Percentiles rank a stretch among this genome's conserved stretches.
These are phyloP conservation scores for Caloenas nicobarica DNA, from an alignment of 2,113 vertebrate genomes.

Conservation along the genomic window DNA sequence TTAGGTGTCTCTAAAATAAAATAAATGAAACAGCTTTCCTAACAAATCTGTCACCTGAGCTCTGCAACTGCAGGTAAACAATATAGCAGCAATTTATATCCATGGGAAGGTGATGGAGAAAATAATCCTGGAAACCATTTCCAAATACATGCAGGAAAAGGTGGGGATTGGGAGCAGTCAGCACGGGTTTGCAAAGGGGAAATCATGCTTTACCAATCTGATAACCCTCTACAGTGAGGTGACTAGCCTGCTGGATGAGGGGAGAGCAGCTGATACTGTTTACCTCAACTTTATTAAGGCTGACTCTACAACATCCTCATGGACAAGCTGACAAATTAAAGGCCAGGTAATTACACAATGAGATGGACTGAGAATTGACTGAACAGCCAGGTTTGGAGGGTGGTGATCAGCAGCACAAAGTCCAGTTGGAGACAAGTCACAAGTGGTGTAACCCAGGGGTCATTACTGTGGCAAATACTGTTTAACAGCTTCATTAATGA, in stretches of 20 bases:
- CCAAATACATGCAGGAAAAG: neutral
- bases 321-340: neutral
- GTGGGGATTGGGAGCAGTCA: neutral
- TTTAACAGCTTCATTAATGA: neutral
- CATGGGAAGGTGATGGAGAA: neutral
- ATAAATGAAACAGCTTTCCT: neutral
- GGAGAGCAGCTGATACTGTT: neutral
- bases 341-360: neutral
- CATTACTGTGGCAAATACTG: neutral
- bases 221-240: neutral
- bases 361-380: neutral
- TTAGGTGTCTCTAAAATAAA: neutral
- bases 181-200: neutral
- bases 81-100: neutral
- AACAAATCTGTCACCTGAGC: neutral
- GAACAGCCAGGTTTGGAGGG: neutral
- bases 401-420: neutral
- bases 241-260: neutral
- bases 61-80: neutral
- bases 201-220: neutral
- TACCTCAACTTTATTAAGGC: neutral
- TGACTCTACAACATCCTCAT: neutral
- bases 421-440: neutral
- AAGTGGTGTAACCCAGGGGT: neutral
- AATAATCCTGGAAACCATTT: neutral